A percentile compares a stretch with the other conserved stretches of the same genome.
Evolutionary conservation across 2,797 vertebrate species (phyloP).

Genomic region (Tragelaphus oryx): DNA sequence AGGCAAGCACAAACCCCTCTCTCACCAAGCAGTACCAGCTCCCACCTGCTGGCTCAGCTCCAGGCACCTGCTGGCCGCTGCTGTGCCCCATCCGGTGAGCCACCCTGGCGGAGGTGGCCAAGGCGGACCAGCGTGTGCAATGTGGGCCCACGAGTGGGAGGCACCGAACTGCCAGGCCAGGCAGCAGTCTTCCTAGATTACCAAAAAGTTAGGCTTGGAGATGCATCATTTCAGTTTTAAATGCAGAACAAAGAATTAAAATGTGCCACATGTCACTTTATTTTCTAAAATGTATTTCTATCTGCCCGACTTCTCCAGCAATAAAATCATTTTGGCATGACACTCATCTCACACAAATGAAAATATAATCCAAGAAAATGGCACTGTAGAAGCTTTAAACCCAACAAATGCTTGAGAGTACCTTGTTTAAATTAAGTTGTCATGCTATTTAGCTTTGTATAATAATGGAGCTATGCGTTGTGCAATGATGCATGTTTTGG

Average conservation of each 20-base stretch:
- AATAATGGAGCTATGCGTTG: background rate
- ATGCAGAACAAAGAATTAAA: slow-evolving; percentile 27
- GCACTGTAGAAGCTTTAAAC: slow-evolving; percentile 26
- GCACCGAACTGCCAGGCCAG: background rate
- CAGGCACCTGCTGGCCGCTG: background rate
- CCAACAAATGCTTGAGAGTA: slow-evolving; percentile 19
- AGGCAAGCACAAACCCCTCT: background rate
- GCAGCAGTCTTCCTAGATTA: background rate
- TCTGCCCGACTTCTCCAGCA: slow-evolving; percentile 35
- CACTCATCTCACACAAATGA: slow-evolving; percentile 50
- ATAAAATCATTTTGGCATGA: slow-evolving; percentile 46
- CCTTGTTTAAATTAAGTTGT: slow-evolving; percentile 20
- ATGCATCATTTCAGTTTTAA: background rate
- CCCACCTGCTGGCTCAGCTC: background rate
- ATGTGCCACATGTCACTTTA: slow-evolving; percentile 27
- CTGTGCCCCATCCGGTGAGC: background rate
- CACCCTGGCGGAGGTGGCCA: background rate
- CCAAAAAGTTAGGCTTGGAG: background rate
- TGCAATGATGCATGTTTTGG: background rate
- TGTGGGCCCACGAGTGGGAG: fast-evolving
- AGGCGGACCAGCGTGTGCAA: no score
- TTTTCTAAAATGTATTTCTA: slow-evolving; percentile 45
- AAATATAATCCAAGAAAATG: slow-evolving; percentile 41
- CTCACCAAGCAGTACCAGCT: background rate
- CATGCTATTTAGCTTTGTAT: background rate